A percentile compares a stretch with the other conserved stretches of the same genome.
These are phyloP conservation scores for Daphoenositta chrysoptera DNA, from an alignment of 2,113 vertebrate species.

Conservation along the genomic window DNA sequence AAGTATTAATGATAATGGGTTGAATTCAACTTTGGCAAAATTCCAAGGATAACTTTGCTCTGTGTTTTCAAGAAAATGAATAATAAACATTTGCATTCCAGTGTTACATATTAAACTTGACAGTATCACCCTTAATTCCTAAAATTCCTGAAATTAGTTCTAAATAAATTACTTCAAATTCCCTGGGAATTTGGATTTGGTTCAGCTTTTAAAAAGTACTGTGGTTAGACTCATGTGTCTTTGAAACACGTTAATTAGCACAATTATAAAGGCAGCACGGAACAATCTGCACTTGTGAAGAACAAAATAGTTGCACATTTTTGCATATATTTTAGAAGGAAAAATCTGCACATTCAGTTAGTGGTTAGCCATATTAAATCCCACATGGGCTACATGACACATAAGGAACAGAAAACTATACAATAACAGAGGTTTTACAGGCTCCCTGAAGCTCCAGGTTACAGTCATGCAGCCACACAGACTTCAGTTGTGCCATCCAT, in stretches of 20 bases:
- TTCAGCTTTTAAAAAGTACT: not conserved
- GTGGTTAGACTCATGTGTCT: not conserved
- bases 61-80: not conserved
- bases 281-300: slow-evolving; percentile 30
- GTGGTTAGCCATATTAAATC: not conserved
- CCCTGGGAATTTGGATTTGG: not conserved
- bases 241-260: slow-evolving; percentile 9
- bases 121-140: not conserved
- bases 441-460: not conserved
- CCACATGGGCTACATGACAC: not conserved
- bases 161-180: not conserved
- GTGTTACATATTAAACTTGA: not conserved
- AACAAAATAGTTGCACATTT: slow-evolving; percentile 3
- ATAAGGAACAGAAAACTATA: not conserved
- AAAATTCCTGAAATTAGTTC: not conserved
- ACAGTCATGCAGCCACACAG: not conserved
- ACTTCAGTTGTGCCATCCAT: not conserved
- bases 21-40: slow-evolving; percentile 26
- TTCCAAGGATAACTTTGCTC: not conserved
- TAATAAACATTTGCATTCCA: not conserved
- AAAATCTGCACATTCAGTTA: not conserved
- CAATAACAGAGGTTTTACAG: not conserved
- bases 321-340: not conserved
- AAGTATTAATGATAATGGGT: not conserved
- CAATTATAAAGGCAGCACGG: not conserved